phyloP scores from a whole-genome alignment of 2,888 invertebrate genomes.

The Cistogaster globosa region DNA sequence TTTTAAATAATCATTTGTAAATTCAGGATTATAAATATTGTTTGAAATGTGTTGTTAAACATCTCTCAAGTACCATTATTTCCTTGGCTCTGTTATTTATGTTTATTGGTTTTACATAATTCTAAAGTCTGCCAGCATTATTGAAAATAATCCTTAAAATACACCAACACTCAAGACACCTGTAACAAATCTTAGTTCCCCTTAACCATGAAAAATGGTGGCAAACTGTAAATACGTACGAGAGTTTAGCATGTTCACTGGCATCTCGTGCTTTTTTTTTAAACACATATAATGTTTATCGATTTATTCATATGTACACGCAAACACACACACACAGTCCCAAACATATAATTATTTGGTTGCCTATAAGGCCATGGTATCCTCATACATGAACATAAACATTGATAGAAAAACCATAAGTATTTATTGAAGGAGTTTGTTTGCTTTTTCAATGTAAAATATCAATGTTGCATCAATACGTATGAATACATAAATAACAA shows the following conservation, averaged over 20 bases:
- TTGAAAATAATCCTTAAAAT: slow-evolving; percentile 16
- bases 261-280: slow-evolving; percentile 1
- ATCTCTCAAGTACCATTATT: slow-evolving; percentile 20
- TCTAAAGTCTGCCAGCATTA: slow-evolving; percentile 32
- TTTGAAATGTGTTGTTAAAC: slow-evolving; percentile 30
- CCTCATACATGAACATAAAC: neutral
- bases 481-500: neutral
- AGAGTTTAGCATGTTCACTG: slow-evolving; percentile 18
- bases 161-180: neutral
- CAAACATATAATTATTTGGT: neutral
- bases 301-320: neutral
- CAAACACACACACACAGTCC: neutral
- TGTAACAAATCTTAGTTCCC: neutral
- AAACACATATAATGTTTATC: slow-evolving; percentile 28
- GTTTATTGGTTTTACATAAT: slow-evolving; percentile 40
- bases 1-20: neutral
- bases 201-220: slow-evolving; percentile 7
- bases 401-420: slow-evolving; percentile 18
- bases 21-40: neutral
- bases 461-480: neutral
- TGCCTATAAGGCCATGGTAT: neutral
- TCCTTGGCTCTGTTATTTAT: slow-evolving; percentile 35
- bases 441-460: neutral
- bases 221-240: slow-evolving; percentile 10
- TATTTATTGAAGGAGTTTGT: slow-evolving; percentile 40